phyloP scores from a whole-genome alignment of 1,140 invertebrate genomes.

The Bombus sylvicola region DNA sequence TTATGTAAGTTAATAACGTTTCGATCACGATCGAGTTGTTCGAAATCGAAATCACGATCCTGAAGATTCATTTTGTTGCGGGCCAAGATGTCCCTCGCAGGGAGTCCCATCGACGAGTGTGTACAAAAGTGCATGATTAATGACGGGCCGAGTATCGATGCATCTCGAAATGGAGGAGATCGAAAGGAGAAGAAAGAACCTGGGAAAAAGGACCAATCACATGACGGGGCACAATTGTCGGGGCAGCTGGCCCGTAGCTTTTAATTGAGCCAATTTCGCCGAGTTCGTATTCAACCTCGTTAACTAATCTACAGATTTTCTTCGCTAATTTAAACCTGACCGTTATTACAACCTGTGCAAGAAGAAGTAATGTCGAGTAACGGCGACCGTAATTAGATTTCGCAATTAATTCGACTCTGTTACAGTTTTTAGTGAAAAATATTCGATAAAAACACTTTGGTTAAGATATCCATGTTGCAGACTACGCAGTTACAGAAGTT shows the following conservation, averaged over 20 bases:
- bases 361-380: background rate
- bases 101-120: conserved; percentile 67
- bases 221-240: conserved; percentile 72
- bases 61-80: conserved; percentile 56
- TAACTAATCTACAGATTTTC: conserved; percentile 77
- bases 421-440: background rate
- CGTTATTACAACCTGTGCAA: conserved; percentile 17
- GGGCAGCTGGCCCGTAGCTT: conserved; percentile 71
- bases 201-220: conserved; percentile 71
- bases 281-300: conserved; percentile 70
- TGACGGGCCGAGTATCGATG: conserved; percentile 74
- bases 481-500: too few relatives aligned
- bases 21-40: conserved; percentile 48
- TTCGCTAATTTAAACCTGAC: conserved; percentile 71
- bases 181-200: conserved; percentile 69
- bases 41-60: conserved; percentile 36
- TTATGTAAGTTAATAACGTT: conserved; percentile 58
- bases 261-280: conserved; percentile 77
- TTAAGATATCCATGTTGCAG: background rate
- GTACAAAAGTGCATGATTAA: conserved; percentile 76
- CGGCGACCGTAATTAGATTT: conserved; percentile 22
- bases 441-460: background rate
- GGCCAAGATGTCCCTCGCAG: conserved; percentile 61
- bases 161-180: conserved; percentile 70
- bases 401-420: background rate